Evolutionary conservation across 2,888 invertebrate genomes (phyloP), one percentile per base, ranked within the genome.

Genomic region (Andrena haemorrhoa): DNA sequence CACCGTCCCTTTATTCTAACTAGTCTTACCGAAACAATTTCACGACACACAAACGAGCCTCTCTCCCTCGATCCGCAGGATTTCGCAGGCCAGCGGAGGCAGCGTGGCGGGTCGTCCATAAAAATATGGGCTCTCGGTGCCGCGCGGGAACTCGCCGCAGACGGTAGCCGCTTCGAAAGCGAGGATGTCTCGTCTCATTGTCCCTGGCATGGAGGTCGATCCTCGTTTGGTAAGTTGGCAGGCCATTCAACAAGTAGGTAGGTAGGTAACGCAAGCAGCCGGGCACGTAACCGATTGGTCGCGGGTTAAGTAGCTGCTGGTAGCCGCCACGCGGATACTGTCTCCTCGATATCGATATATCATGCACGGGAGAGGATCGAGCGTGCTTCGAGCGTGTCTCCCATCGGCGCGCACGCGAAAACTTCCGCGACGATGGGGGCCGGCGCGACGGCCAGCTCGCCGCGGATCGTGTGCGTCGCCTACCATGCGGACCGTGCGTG

Each of bases 261-360:
- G 83, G 66, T 83, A 83, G 74, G 77, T 83, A 84, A 80, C 73
- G 76, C 83, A 82, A 82, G 71, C 75, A 71, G 56, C 64, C 56
- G 71, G 35, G 72, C 69, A 72, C 76, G 66, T 77, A 84, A 76
- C 75, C 83, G 83, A 75, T 79, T 79, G 79, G 61, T 85, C 73
- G 72, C 80, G 75, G 76, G 66, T 84, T 84, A 83, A 83, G 72
- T 63, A 75, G 78, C 83, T 41, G 41, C 41, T 69, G 51, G 73
- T 79, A 63, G 70, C 60, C 73, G 75, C 56, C 73, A 72, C 71
- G 70, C 73, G 79, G 65, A 78, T 76, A 70, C 79, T 70, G 75
- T 79, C 75, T 73, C 47, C 72, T 6, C 69, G 60, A 61, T 70
- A 76, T 65, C 82, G 72, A 76, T 82, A 68, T 83, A 76, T 76